Base-by-base conservation (phyloP, 2,113 vertebrate genomes). In the Nanorana parkeri region DNA sequence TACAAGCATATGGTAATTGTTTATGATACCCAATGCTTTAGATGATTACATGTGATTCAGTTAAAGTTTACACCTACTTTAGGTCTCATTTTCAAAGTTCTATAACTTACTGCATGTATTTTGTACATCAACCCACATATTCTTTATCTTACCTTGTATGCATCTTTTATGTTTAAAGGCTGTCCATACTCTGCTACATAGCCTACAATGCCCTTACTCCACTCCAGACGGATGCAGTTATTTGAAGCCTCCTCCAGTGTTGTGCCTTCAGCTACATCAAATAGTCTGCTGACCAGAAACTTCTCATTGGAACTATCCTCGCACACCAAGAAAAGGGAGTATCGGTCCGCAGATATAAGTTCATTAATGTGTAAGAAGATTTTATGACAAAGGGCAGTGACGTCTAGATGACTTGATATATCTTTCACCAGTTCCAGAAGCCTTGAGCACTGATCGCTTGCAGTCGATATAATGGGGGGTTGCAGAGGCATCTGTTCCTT, bases 191-290 rank as follows among this genome's bases (percentile, higher is more conserved):
- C 95, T 0, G 98, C 98, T 24, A 99, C 97, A 0, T 99, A 94
- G n/a, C 98, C 98, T 88, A 99, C 97, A 10, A 99, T 98, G 88
- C 97, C 98, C 87, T 98, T 99, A 91, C 96, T 98, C 98, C 97
- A 99, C 68, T 98, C 95, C 72, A 99, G 89, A 3, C 96, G 95
- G 86, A 99, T 98, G 83, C 95, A 95, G 88, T 84, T 99, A 86
- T 95, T 98, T 69, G 95, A 98, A 24, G 96, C 95, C 85, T 99
- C 95, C 89, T 99, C 97, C 78, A 98, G 89, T 0, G 98, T 99
- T 16, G 96, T 95, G n/a, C 98, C 97, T 89, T 98, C 97, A 0
- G 97, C 96, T 19, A 99, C 96, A 0, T 99, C 97, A 65, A 99
- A 99, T 16, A 99, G 92, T 28, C 96, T 93, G 85, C 97, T 99